Evolutionary conservation across 2,888 invertebrate genomes (phyloP).

Genomic region (Boloria selene): DNA sequence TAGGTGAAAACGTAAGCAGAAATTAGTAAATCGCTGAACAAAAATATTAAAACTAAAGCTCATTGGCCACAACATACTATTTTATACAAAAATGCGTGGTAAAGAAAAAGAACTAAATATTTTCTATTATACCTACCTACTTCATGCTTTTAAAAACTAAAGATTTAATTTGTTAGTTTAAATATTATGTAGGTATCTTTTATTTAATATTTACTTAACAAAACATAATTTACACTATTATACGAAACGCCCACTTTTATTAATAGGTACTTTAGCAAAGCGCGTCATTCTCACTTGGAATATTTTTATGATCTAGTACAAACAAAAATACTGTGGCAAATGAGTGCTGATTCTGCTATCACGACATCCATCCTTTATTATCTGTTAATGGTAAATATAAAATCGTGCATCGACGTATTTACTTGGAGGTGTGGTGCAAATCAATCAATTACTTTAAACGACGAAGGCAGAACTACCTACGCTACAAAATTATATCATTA

Average conservation of each 20-base stretch:
- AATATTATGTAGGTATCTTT: background rate
- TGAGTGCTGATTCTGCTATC: conserved; percentile 64
- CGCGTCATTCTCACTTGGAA: conserved; percentile 15
- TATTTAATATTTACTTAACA: background rate
- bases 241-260: conserved; percentile 17
- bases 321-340: conserved; percentile 27
- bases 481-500: background rate
- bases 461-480: background rate
- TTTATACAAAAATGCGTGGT: too few species aligned
- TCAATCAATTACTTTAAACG: conserved; percentile 48
- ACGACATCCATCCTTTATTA: conserved; percentile 60
- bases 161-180: background rate
- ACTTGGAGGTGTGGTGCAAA: conserved; percentile 57
- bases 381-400: conserved; percentile 50
- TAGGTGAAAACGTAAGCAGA: too few species aligned
- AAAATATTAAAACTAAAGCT: too few species aligned
- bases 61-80: too few species aligned
- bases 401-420: conserved; percentile 61
- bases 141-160: background rate
- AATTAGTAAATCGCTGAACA: too few species aligned
- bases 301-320: conserved; percentile 31
- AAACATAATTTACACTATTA: conserved; percentile 1
- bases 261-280: background rate
- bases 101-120: too few species aligned
- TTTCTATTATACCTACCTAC: too few species aligned